Conservation (phyloP, 2,888 invertebrate species). For the Phaedon cochleariae region DNA sequence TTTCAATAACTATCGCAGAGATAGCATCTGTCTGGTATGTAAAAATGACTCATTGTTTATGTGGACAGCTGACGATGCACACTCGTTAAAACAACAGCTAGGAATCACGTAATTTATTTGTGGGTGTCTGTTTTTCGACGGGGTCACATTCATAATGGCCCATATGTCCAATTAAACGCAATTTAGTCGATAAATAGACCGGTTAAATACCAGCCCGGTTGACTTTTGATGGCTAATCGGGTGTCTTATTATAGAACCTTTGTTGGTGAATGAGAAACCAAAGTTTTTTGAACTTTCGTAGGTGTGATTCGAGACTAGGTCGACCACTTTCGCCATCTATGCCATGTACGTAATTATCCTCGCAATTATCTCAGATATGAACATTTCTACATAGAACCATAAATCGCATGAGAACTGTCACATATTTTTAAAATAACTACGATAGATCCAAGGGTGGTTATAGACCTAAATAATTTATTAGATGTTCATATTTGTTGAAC, state of each 20-base stretch:
- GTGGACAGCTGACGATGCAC: slow-evolving; percentile 29
- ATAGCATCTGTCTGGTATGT: slow-evolving; percentile 6
- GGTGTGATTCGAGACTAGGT: slow-evolving; percentile 11
- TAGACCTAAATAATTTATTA: too few relatives aligned
- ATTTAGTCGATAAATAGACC: slow-evolving; percentile 25
- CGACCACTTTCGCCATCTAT: not conserved
- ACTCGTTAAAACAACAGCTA: slow-evolving; percentile 26
- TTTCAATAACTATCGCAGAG: too few relatives aligned
- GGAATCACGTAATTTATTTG: slow-evolving; percentile 9
- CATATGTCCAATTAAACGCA: slow-evolving; percentile 34
- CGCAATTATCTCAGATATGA: too few relatives aligned
- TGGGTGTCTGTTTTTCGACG: slow-evolving; percentile 14
- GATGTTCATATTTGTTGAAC: too few relatives aligned
- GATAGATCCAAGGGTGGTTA: too few relatives aligned
- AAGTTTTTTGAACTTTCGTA: slow-evolving; percentile 9
- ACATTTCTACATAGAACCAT: too few relatives aligned
- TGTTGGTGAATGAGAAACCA: slow-evolving; percentile 14
- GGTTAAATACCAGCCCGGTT: slow-evolving; percentile 17
- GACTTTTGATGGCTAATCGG: slow-evolving; percentile 18
- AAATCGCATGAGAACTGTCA: too few relatives aligned
- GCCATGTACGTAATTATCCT: too few relatives aligned
- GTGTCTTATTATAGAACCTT: slow-evolving; percentile 28
- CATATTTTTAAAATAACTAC: too few relatives aligned
- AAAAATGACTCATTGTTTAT: slow-evolving; percentile 33
- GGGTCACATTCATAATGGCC: slow-evolving; percentile 29